A percentile compares a stretch with the other conserved stretches of the same genome.
phyloP scores from a whole-genome alignment of 2,797 vertebrate species.

The Micrastur ruficollis region DNA sequence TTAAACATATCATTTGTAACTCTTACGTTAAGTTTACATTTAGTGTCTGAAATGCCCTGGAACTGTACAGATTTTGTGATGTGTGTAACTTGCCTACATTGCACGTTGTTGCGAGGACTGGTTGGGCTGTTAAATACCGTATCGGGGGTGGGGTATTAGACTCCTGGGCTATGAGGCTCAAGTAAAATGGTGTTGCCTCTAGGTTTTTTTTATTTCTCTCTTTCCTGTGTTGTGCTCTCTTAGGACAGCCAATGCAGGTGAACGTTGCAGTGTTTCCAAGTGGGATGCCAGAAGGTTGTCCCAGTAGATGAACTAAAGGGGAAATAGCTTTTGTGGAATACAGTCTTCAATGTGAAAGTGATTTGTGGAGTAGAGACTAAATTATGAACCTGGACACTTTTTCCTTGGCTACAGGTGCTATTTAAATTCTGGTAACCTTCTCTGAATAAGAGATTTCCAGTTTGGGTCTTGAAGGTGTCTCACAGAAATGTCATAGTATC shows the following conservation, averaged over 20 bases:
- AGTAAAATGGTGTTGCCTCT: not conserved
- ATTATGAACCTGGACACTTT: not conserved
- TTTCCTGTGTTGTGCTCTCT: not conserved
- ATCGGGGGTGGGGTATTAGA: not conserved
- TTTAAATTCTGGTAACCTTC: not conserved
- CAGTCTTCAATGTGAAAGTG: not conserved
- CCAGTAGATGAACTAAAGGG: not conserved
- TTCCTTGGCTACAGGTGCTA: not conserved
- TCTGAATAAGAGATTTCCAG: not conserved
- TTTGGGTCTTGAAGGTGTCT: not conserved
- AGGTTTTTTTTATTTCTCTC: not conserved
- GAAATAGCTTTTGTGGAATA: not conserved
- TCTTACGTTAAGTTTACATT: not conserved
- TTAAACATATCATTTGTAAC: not conserved
- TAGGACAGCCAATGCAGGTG: not conserved
- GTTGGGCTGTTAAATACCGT: not conserved
- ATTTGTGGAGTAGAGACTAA: not conserved
- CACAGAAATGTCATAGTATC: not conserved
- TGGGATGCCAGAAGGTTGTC: not conserved
- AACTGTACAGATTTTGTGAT: not conserved
- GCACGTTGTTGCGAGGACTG: not conserved
- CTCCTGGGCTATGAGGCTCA: not conserved
- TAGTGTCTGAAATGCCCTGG: not conserved
- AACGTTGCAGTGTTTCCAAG: not conserved
- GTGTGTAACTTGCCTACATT: rapidly evolving